Evolutionary conservation across 2,113 vertebrate genomes (phyloP), one percentile per base, ranked within the genome.

Genomic region (Sinocyclocheilus anophthalmus): DNA sequence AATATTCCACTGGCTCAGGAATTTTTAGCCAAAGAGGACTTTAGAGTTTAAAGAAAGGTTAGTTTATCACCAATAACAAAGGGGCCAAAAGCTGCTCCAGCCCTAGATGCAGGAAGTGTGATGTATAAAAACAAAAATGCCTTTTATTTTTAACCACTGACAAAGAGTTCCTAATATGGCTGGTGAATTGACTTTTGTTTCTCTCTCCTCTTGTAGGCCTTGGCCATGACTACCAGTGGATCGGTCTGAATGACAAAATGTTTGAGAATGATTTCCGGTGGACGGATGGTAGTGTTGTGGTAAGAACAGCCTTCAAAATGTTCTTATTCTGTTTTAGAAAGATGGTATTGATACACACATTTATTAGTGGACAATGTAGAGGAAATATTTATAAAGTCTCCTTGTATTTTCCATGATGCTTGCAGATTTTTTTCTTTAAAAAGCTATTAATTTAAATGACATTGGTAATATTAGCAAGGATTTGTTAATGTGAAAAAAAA

Each of bases 221-320:
- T 91, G 97, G 97, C 72, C 97, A 97, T 86, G 97, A 99, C 90
- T 99, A 99, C 90, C 98, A 99, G 92, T 99, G 98, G 98, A 97
- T 99, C 69, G 98, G 98, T 63, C 95, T 99, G 85, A 99, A 98
- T 79, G 98, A 99, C 95, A 99, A 99, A 93, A 97, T 99, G 98
- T 99, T 96, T 93, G 96, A 99, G 91, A 96, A 93, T 24, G 98
- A 99, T 92, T 99, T 99, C 94, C 97, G 96, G 30, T 99, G 98
- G 98, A 98, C 97, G 4, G 98, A 99, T 89, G 96, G 97, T 87
- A 95, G 94, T 72, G 87, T 95, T 0, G 91, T 98, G 97, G 98
- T 99, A 96, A 97, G 96, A 94, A 59, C 69, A 13, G 81, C 76
- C 9, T 39, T 39, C 3, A 30, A 11, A 88, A 33, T 81, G 82